Evolutionary conservation across 2,113 vertebrate genomes (phyloP), one percentile per base, ranked within the genome.

Genomic region (Alces alces): DNA sequence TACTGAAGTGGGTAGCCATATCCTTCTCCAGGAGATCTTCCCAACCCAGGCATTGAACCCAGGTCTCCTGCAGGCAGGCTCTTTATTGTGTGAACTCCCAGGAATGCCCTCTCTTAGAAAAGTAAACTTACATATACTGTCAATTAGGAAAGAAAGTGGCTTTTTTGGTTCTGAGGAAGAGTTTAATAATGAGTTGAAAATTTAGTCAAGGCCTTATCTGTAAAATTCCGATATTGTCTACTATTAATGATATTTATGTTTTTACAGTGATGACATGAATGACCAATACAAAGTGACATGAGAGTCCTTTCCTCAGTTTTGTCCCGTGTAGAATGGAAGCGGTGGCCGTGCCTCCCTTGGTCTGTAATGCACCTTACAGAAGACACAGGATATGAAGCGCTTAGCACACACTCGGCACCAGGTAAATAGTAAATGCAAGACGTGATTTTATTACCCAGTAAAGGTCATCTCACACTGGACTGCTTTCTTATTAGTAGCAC

Each of bases 261-360:
- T 80, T 66, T 55, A 8, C 7, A 30, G 7, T 6, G 30, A 12
- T 50, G 13, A 27, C 7, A 0, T 30, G 54, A 64, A 5, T 16
- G 15, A 50, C n/a, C 14, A 3, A 47, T 2, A 8, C 5, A 0
- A 33, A 3, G 6, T 4, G 8, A 2, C 57, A 5, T 33, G 43
- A 80, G 50, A 43, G 9, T 15, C 30, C n/a, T 4, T 66, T 39
- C 83, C 33, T 43, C 16, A 4, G 21, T 45, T 30, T 60, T 23
- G 7, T 76, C 78, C 27, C 7, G 15, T 89, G 9, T n/a, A 60
- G 45, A 70, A 25, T 4, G 6, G 39, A 43, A 47, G 9, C 25
- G 14, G 47, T 3, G 36, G 43, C 50, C 25, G 1, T 2, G 11
- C 78, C 78, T 58, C 70, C 9, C 21, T 7, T 28, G 4, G 25